Evolutionary conservation across 2,797 vertebrate genomes (phyloP), one percentile per base, ranked within the genome.

Genomic region (Centropyge bicolor): DNA sequence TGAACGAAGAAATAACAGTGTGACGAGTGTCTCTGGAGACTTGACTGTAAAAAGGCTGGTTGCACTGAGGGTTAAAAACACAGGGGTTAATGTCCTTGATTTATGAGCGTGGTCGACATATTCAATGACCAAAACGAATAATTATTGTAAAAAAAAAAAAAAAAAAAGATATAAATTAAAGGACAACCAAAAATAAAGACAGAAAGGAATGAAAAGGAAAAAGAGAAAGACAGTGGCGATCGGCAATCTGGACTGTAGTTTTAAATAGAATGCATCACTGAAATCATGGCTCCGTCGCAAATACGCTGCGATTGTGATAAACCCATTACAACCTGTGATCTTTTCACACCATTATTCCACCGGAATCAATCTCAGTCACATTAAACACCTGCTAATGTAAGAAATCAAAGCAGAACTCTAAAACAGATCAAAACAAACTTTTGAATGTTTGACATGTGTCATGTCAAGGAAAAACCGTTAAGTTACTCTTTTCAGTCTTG

Each of bases 1-100:
- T 40, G 35, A 41, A 36, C 14, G 16, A n/a, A 70, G 62, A 66
- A 41, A 60, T 69, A 35, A 43, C 20, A 24, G 36, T 60, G 22
- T 59, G 40, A 55, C 13, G 22, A 27, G n/a, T 54, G 6, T 3
- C 13, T 24, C 22, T 27, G 3, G 6, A 24, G 51, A 12, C 51
- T 54, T 27, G 49, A 43, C 14, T 51, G 16, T 63, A 48, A 54
- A 48, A 66, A 54, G 1, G 6, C 2, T 46, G 49, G 2, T 43
- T 36, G 20, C 19, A 24, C 43, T 22, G 6, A 13, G 16, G 27
- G 0, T 35, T 70, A 46, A 71, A 61, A 40, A 27, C 40, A 22
- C 40, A 19, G 38, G 51, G 4, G n/a, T 27, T 66, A n/a, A 40
- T 65, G 43, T 46, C 61, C 12, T 24, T 24, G 40, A n/a, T 43